Base-by-base conservation (phyloP, 1,140 invertebrate species). In the Asbolus verrucosus region DNA sequence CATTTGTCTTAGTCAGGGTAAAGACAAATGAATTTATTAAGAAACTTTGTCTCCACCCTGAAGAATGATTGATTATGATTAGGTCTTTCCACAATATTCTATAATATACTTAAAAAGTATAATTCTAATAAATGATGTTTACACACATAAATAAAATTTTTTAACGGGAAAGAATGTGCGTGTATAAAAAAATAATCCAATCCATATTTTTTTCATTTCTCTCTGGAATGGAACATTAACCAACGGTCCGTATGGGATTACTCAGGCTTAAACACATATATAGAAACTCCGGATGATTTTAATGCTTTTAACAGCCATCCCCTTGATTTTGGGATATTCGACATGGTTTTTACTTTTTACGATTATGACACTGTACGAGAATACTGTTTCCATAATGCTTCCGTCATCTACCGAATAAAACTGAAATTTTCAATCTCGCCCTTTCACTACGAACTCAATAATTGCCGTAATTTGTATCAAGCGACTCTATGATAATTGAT, bases 291-390 rank as follows among this genome's bases (percentile, higher is more conserved):
- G 43, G 43, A 50, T 50, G 43, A 50, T 50, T 50, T 50, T 50
- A 50, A 50, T 50, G 43, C 43, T 50, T 15, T 50, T 50, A 54
- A 36, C 33, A 36, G 33, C 33, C 2, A n/a, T 46, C 14, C 46
- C 21, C 46, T 27, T 27, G 46, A 54, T 54, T 54, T 54, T 54
- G 18, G 46, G 21, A 24, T 54, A 27, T 54, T 54, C 46, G 21
- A 27, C 46, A 54, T 54, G 46, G 46, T 54, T 54, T 54, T 54
- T 54, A 54, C 46, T 30, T 54, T 54, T 54, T 54, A 54, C 46
- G 46, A 54, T 54, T 54, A 54, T 54, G 15, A 27, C 46, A n/a
- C 19, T 54, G 19, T 27, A 36, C n/a, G 9, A 8, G 9, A 1
- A 1, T 9, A 9, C 46, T 19, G n/a, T 54, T 27, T 14, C 21